These are phyloP conservation scores for Hermatobates lingyangjiaoensis DNA, from an alignment of 1,140 invertebrate species.

Conservation along the genomic window DNA sequence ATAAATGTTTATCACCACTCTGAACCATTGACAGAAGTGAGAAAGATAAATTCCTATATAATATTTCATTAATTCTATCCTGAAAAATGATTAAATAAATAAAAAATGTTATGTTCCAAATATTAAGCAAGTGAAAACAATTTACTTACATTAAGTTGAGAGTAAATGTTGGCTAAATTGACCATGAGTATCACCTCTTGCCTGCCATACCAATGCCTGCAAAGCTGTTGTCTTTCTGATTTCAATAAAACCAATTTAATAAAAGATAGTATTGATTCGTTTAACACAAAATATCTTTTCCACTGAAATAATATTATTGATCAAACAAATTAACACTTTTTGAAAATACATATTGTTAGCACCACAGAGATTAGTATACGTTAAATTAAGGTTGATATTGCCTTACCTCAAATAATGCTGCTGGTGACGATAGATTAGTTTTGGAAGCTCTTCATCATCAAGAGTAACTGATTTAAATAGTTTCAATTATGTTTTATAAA, in stretches of 20 bases:
- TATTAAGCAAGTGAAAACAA: neutral
- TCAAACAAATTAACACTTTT: too few relatives aligned
- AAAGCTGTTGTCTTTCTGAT: slow-evolving; percentile 3
- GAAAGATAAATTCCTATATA: slow-evolving; percentile 13
- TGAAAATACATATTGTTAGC: too few relatives aligned
- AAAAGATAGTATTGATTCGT: slow-evolving; percentile 11
- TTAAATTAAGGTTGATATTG: too few relatives aligned
- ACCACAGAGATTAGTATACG: too few relatives aligned
- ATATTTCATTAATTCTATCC: slow-evolving; percentile 2
- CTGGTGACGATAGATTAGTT: too few relatives aligned
- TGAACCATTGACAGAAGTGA: slow-evolving; percentile 14
- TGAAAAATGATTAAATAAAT: too few relatives aligned
- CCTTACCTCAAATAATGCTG: too few relatives aligned
- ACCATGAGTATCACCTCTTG: slow-evolving; percentile 14
- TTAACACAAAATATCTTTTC: slow-evolving; percentile 8
- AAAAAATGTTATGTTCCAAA: too few relatives aligned
- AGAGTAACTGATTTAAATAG: too few relatives aligned
- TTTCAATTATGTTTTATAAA: too few relatives aligned
- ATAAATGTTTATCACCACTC: slow-evolving; percentile 14
- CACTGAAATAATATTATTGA: slow-evolving; percentile 8
- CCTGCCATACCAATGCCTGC: slow-evolving; percentile 15
- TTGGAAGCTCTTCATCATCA: too few relatives aligned
- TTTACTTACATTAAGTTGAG: slow-evolving; percentile 11
- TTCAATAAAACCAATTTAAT: slow-evolving; percentile 6
- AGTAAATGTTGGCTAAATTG: slow-evolving; percentile 12